Evolutionary conservation across 2,113 vertebrate species (phyloP).

Genomic region (Hemibagrus wyckioides): DNA sequence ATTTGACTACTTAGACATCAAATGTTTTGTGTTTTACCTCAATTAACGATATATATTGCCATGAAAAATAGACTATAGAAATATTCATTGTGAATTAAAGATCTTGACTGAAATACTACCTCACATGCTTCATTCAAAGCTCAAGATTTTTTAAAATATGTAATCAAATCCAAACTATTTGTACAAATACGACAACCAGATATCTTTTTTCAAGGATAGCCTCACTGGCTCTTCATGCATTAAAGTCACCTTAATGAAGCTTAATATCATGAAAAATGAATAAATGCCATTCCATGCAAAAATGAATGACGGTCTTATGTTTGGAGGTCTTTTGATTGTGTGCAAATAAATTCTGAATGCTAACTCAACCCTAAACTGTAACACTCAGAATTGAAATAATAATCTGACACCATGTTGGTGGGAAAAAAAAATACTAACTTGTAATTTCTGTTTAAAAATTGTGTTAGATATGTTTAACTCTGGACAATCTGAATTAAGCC

Average conservation of each 20-base stretch:
- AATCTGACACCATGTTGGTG: background rate
- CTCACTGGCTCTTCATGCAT: background rate
- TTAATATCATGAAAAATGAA: background rate
- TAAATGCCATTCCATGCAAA: background rate
- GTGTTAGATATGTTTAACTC: background rate
- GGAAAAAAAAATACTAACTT: background rate
- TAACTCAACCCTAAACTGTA: background rate
- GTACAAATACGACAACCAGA: background rate
- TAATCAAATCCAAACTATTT: background rate
- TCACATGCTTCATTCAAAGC: background rate
- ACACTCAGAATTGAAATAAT: background rate
- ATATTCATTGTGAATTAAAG: background rate
- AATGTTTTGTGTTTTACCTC: background rate
- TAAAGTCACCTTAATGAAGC: background rate
- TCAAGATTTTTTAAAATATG: background rate
- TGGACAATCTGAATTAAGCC: background rate
- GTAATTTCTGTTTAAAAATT: background rate
- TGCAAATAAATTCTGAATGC: background rate
- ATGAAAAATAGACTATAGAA: background rate
- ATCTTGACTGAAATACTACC: background rate
- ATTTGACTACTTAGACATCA: background rate
- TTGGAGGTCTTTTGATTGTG: background rate
- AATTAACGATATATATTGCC: background rate
- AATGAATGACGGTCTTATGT: background rate
- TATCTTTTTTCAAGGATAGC: background rate